Evolutionary conservation across 2,113 vertebrate genomes (phyloP).

Genomic region (Phrynocephalus versicolor): DNA sequence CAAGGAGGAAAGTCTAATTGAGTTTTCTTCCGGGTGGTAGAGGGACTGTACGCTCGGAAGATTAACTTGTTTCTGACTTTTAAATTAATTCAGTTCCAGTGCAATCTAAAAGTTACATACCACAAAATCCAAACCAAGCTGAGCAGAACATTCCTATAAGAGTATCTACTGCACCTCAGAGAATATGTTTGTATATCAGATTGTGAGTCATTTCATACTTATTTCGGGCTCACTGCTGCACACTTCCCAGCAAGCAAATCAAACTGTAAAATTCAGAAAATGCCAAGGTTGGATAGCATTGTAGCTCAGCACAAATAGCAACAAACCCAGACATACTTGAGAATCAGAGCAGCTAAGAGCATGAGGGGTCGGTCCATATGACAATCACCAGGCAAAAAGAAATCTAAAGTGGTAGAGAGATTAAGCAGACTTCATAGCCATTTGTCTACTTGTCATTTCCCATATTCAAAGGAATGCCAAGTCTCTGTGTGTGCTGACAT

Average conservation of each 20-base stretch:
- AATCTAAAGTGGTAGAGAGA: not conserved
- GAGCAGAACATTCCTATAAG: constrained; percentile 61
- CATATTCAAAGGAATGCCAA: not conserved
- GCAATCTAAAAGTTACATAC: constrained; percentile 50
- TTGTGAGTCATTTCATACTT: constrained; percentile 58
- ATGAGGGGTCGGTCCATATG: not conserved
- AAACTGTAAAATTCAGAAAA: constrained; percentile 42
- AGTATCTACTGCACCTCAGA: constrained; percentile 45
- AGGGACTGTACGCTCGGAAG: constrained; percentile 44
- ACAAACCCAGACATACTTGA: not conserved
- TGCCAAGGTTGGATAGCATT: constrained; percentile 36
- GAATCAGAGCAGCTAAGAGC: not conserved
- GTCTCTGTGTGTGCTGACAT: not conserved
- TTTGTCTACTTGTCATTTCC: constrained; percentile 5
- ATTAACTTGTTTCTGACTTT: constrained; percentile 50
- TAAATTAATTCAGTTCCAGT: constrained; percentile 52
- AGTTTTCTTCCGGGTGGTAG: constrained; percentile 42
- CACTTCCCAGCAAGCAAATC: constrained; percentile 46
- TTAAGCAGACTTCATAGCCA: constrained; percentile 19
- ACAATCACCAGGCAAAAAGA: not conserved
- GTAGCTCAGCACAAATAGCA: constrained; percentile 8
- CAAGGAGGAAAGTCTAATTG: constrained; percentile 60
- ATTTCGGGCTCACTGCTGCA: constrained; percentile 17
- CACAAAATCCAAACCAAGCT: constrained; percentile 50
- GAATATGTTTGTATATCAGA: constrained; percentile 65